Percentiles rank a stretch among this genome's conserved stretches.
Conservation (phyloP, 1,140 invertebrate genomes). For the Drosophila aff. region DNA sequence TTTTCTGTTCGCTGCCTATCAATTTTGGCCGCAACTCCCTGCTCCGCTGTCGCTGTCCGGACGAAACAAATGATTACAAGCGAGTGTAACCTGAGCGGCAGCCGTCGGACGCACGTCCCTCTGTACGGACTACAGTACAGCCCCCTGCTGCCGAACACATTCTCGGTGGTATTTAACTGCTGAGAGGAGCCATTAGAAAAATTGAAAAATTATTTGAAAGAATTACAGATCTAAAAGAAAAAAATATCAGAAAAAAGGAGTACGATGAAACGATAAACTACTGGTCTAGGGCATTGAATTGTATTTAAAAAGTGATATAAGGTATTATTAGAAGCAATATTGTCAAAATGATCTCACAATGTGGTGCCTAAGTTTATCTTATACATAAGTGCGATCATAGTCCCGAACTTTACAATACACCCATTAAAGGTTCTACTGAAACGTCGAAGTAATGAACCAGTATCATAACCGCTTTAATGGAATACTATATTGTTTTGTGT, state of each 20-base stretch:
- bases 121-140: constrained; percentile 9
- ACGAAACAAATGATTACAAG: constrained; percentile 79
- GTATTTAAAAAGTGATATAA: background rate
- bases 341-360: background rate
- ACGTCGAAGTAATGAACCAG: background rate
- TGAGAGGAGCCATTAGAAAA: background rate
- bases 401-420: too few species aligned
- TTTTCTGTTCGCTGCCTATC: constrained; percentile 68
- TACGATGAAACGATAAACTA: background rate
- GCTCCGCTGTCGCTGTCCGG: constrained; percentile 63
- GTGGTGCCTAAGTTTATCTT: too few species aligned
- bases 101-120: constrained; percentile 35
- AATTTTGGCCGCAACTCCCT: constrained; percentile 59
- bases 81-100: constrained; percentile 77
- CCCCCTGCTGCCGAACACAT: background rate
- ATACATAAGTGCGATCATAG: too few species aligned
- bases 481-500: too few species aligned
- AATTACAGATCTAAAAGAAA: background rate
- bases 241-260: background rate
- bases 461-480: too few species aligned
- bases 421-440: too few species aligned
- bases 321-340: background rate
- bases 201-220: background rate
- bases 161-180: background rate
- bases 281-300: background rate